Conservation (phyloP, 2,797 vertebrate species). For the Microctenopoma steveboyesi region DNA sequence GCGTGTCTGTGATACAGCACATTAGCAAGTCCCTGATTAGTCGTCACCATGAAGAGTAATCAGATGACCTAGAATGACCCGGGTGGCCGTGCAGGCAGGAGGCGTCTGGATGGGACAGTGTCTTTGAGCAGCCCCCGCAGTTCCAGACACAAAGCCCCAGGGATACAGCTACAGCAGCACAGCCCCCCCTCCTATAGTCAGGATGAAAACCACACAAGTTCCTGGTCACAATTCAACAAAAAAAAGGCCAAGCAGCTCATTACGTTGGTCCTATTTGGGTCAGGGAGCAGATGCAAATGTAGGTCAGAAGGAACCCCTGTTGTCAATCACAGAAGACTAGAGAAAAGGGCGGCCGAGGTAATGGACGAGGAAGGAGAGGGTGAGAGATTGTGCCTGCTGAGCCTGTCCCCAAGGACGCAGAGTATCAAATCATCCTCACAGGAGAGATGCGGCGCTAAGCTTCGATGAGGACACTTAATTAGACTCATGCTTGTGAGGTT, state of each 20-base stretch:
- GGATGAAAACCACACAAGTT: slow-evolving; percentile 63
- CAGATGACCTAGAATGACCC: slow-evolving; percentile 70
- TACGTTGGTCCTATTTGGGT: slow-evolving; percentile 79
- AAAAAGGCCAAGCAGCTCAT: slow-evolving; percentile 64
- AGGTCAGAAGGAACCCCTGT: slow-evolving; percentile 79
- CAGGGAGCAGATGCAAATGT: slow-evolving; percentile 84
- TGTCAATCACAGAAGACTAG: slow-evolving; percentile 76
- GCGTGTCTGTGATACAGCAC: slow-evolving; percentile 35
- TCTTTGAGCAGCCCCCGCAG: slow-evolving; percentile 66
- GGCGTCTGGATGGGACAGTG: slow-evolving; percentile 52
- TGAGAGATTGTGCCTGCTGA: slow-evolving; percentile 52
- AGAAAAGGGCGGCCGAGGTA: slow-evolving; percentile 36
- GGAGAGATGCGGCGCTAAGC: slow-evolving; percentile 39
- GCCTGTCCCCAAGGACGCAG: slow-evolving; percentile 53
- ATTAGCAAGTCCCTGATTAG: slow-evolving; percentile 59
- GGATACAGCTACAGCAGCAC: slow-evolving; percentile 55
- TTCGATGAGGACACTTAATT: slow-evolving; percentile 68
- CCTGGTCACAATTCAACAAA: slow-evolving; percentile 26
- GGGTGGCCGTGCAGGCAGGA: slow-evolving; percentile 21
- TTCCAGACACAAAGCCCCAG: slow-evolving; percentile 75
- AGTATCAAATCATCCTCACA: slow-evolving; percentile 55
- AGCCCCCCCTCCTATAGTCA: slow-evolving; percentile 32
- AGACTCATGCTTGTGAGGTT: slow-evolving; percentile 60
- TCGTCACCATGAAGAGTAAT: slow-evolving; percentile 68
- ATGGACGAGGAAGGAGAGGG: slow-evolving; percentile 43